Conservation (phyloP, 2,888 invertebrate species). For the Hirudinaria manillensis region DNA sequence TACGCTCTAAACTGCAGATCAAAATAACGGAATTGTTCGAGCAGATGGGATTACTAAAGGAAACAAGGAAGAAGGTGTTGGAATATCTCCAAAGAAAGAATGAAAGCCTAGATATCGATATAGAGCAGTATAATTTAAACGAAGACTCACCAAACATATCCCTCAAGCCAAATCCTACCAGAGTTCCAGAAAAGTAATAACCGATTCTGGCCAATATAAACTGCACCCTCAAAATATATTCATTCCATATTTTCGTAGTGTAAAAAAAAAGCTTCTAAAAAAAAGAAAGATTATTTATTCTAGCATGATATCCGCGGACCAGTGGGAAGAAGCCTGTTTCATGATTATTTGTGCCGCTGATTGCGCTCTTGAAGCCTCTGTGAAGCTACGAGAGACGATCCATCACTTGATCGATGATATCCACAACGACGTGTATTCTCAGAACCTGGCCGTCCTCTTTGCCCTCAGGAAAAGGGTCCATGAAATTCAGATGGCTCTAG, state of each 20-base stretch:
- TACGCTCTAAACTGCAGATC: conserved; percentile 21
- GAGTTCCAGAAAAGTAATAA: conserved; percentile 26
- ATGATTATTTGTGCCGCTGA: background rate
- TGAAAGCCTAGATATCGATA: conserved; percentile 28
- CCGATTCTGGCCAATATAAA: background rate
- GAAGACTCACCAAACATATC: conserved; percentile 28
- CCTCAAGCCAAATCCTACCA: conserved; percentile 26
- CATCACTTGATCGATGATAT: conserved; percentile 21
- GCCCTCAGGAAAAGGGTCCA: conserved; percentile 32
- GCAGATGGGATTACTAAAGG: conserved; percentile 18
- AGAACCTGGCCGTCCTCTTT: conserved; percentile 24
- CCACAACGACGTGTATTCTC: conserved; percentile 29
- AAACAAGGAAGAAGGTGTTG: conserved; percentile 16
- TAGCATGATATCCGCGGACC: background rate
- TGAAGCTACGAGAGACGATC: conserved; percentile 26
- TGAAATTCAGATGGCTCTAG: conserved; percentile 28
- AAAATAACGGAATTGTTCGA: conserved; percentile 29
- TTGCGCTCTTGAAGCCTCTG: conserved; percentile 12
- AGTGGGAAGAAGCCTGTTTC: conserved; percentile 32
- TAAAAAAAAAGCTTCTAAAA: too few relatives aligned
- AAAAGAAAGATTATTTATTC: too few relatives aligned
- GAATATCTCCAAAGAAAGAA: conserved; percentile 19
- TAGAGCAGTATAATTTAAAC: conserved; percentile 31
- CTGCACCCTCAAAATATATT: too few relatives aligned
- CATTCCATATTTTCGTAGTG: too few relatives aligned